Evolutionary conservation across 1,140 invertebrate species (phyloP).

Genomic region (Drosophila eugracilis): DNA sequence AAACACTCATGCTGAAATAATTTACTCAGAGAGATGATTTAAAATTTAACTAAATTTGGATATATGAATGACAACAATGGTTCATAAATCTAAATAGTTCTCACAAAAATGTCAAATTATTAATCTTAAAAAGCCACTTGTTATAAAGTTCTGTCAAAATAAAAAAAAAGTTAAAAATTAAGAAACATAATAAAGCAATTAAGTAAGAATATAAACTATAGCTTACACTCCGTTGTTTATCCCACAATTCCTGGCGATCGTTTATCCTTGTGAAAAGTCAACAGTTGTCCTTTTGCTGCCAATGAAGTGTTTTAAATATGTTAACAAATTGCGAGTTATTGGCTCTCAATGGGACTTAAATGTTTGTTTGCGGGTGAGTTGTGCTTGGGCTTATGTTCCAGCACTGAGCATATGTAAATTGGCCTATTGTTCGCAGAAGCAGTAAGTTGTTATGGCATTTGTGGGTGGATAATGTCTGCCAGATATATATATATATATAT

Average conservation of each 20-base stretch:
- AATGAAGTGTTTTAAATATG: slow-evolving; percentile 30
- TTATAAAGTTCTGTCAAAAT: no score
- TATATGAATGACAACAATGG: no score
- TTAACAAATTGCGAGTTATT: slow-evolving; percentile 40
- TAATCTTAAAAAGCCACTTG: no score
- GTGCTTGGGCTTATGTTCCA: slow-evolving; percentile 26
- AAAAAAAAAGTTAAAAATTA: background rate
- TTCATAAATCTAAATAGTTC: no score
- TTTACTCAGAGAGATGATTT: slow-evolving; percentile 16
- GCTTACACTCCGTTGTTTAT: background rate
- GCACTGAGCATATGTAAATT: slow-evolving; percentile 39
- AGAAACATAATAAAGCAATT: no score
- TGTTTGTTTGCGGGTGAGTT: slow-evolving; percentile 24
- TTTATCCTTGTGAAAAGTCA: slow-evolving; percentile 18
- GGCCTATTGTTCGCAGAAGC: slow-evolving; percentile 12
- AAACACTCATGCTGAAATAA: slow-evolving; percentile 27
- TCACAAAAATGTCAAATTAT: no score
- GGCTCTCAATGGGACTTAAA: slow-evolving; percentile 33
- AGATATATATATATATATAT: no score
- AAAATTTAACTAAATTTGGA: no score
- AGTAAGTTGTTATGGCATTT: background rate
- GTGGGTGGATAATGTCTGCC: background rate
- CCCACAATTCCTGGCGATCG: background rate
- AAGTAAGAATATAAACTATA: no score
- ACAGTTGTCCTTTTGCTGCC: slow-evolving; percentile 13